Conservation (phyloP, 1,140 invertebrate species). For the Subanguina moxae region DNA sequence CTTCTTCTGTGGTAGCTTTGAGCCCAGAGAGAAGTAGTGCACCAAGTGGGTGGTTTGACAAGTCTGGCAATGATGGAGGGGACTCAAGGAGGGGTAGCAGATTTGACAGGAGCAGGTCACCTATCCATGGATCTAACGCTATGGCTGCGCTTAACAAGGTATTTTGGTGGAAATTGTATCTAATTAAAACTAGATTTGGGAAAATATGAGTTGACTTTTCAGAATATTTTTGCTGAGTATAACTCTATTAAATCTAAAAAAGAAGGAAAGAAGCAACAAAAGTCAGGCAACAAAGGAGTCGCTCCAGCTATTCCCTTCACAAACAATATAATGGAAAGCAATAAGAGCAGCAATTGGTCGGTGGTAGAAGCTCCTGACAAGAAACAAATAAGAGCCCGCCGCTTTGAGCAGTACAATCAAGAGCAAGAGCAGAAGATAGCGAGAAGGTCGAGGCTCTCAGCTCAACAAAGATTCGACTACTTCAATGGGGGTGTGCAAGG, state of each 20-base stretch:
- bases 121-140: too few relatives aligned
- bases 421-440: neutral
- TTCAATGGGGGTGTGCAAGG: neutral
- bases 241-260: neutral
- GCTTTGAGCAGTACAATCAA: constrained; percentile 28
- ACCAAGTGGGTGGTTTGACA: too few relatives aligned
- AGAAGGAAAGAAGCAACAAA: constrained; percentile 2
- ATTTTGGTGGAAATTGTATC: too few relatives aligned
- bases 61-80: too few relatives aligned
- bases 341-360: constrained; percentile 26
- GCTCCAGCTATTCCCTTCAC: constrained; percentile 1
- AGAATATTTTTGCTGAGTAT: too few relatives aligned
- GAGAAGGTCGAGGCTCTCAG: neutral
- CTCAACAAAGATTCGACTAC: constrained; percentile 11
- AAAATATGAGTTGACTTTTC: too few relatives aligned
- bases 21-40: too few relatives aligned
- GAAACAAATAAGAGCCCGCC: constrained; percentile 13
- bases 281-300: neutral
- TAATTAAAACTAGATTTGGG: too few relatives aligned
- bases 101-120: too few relatives aligned
- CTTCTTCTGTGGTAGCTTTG: too few relatives aligned
- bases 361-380: constrained; percentile 22
- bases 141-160: too few relatives aligned
- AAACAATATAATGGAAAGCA: constrained; percentile 11
- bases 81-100: too few relatives aligned